Conservation (phyloP, 2,113 vertebrate genomes). For the Gambusia holbrooki region DNA sequence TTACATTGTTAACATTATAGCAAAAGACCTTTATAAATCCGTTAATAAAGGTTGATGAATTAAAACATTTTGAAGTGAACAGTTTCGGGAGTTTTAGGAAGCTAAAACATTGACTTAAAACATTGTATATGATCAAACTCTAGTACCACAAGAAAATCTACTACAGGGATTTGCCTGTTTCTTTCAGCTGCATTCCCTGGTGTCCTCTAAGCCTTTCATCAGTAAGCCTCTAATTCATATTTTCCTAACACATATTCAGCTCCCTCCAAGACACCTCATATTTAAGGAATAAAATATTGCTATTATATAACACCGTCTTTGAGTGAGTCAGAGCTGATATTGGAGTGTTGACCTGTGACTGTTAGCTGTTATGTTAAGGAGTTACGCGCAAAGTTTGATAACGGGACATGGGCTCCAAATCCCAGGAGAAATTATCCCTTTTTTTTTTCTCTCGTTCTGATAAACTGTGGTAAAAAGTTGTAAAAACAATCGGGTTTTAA, state of each 20-base stretch:
- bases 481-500: conserved; percentile 25
- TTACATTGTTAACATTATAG: neutral
- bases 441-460: neutral
- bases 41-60: no score
- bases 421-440: conserved; percentile 32
- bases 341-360: conserved; percentile 16
- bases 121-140: neutral
- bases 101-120: neutral
- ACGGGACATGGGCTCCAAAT: conserved; percentile 25
- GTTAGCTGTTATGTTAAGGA: conserved; percentile 40
- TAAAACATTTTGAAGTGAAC: no score
- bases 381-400: conserved; percentile 62
- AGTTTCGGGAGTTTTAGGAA: no score
- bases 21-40: neutral
- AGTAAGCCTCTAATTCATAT: conserved; percentile 8
- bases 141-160: neutral
- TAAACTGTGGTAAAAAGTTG: conserved; percentile 36
- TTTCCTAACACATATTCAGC: conserved; percentile 16
- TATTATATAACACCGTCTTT: conserved; percentile 55
- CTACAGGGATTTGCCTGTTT: neutral
- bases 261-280: conserved; percentile 41
- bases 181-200: conserved; percentile 9
- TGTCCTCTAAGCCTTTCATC: conserved; percentile 1
- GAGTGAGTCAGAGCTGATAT: conserved; percentile 54
- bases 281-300: conserved; percentile 31